These are phyloP conservation scores for Boloria selene DNA, from an alignment of 2,888 invertebrate genomes.

Conservation along the genomic window DNA sequence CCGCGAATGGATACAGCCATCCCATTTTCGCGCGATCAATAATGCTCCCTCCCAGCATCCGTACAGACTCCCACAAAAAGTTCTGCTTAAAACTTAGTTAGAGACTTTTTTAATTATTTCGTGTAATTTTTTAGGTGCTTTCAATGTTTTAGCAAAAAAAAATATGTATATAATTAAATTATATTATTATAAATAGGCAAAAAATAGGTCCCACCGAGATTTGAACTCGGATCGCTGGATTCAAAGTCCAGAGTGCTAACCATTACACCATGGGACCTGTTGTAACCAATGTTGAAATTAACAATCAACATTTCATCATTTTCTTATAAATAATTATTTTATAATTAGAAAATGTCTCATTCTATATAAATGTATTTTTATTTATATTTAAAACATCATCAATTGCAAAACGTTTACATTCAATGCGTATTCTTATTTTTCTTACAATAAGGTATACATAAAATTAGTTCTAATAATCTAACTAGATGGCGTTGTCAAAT, in stretches of 20 bases:
- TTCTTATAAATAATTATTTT: background rate
- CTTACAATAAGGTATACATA: background rate
- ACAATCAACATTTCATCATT: background rate
- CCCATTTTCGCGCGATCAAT: constrained; percentile 82
- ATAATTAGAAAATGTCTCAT: background rate
- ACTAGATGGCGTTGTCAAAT: constrained; percentile 17
- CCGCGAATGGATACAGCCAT: constrained; percentile 79
- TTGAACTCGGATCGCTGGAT: constrained; percentile 93
- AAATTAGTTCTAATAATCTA: background rate
- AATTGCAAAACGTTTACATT: background rate
- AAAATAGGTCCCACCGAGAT: constrained; percentile 86
- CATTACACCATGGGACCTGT: constrained; percentile 83
- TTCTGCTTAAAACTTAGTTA: constrained; percentile 25
- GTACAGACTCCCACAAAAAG: constrained; percentile 67
- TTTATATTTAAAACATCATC: background rate
- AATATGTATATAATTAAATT: constrained; percentile 31
- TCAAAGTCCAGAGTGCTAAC: constrained; percentile 85
- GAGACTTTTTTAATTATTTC: background rate
- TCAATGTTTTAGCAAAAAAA: constrained; percentile 15
- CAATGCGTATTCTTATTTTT: background rate
- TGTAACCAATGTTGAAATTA: rapidly evolving
- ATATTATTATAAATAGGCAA: constrained; percentile 33
- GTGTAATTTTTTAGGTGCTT: background rate
- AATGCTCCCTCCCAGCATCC: constrained; percentile 83
- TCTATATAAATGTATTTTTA: background rate